phyloP scores from a whole-genome alignment of 2,113 vertebrate genomes.

The Phoxinus phoxinus region DNA sequence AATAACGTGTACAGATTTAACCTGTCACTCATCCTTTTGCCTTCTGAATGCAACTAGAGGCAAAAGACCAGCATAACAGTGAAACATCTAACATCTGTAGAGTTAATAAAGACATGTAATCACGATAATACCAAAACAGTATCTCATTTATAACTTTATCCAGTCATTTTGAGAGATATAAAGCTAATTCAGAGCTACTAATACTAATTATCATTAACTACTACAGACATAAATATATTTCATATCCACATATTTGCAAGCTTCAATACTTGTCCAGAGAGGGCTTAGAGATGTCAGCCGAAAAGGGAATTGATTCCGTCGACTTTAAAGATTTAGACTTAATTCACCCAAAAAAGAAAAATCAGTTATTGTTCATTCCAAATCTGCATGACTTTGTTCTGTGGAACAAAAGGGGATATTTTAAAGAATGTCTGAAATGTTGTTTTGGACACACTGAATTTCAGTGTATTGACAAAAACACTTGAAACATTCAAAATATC shows the following conservation, averaged over 20 bases:
- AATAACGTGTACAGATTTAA: not conserved
- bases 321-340: not conserved
- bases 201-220: no score
- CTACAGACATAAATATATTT: not conserved
- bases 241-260: not conserved
- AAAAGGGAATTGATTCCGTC: not conserved
- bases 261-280: not conserved
- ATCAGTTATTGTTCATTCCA: not conserved
- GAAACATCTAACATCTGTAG: not conserved
- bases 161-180: not conserved
- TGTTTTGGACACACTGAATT: not conserved
- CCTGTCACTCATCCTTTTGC: not conserved
- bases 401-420: not conserved
- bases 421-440: not conserved
- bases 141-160: not conserved
- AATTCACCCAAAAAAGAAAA: not conserved
- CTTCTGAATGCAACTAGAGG: not conserved
- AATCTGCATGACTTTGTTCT: not conserved
- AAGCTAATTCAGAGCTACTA: no score
- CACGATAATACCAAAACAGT: no score
- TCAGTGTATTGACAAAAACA: not conserved
- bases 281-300: not conserved
- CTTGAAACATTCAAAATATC: not conserved
- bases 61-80: not conserved
- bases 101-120: not conserved